phyloP scores from a whole-genome alignment of 2,113 vertebrate species.

The Todiramphus chloris region DNA sequence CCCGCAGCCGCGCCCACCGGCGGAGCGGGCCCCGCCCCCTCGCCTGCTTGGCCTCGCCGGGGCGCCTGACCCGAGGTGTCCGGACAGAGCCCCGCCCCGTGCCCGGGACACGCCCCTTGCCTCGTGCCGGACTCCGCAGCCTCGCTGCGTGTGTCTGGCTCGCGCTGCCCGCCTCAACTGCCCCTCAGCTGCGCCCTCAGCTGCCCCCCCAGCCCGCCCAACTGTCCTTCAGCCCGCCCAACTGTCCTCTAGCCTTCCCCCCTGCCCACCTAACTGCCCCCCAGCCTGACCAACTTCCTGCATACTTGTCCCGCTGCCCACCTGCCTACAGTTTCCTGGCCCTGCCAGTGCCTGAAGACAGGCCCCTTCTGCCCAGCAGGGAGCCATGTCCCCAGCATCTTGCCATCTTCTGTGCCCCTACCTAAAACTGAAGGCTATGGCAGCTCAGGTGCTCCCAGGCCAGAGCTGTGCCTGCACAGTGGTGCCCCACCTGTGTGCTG shows the following conservation, averaged over 20 bases:
- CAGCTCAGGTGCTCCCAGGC: rapidly evolving
- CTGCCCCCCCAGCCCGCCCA: too few relatives aligned
- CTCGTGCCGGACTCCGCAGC: not conserved
- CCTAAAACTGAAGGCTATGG: not conserved
- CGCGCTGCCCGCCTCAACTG: not conserved
- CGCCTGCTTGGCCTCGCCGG: not conserved
- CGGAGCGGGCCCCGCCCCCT: not conserved
- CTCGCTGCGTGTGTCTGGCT: too few relatives aligned
- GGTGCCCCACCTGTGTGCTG: not conserved
- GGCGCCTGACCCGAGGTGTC: not conserved
- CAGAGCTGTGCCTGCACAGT: not conserved
- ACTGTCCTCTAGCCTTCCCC: too few relatives aligned
- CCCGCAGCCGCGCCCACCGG: not conserved
- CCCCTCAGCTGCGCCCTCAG: too few relatives aligned
- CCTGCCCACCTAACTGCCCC: too few relatives aligned
- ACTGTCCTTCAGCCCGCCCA: too few relatives aligned
- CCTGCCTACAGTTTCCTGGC: not conserved
- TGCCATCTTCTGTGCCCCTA: not conserved
- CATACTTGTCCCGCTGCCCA: too few relatives aligned
- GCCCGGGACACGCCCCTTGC: not conserved
- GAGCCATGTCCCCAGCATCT: not conserved
- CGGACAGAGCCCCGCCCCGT: too few relatives aligned
- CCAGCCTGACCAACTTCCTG: not conserved
- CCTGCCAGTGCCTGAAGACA: rapidly evolving
- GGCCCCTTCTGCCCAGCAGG: not conserved